Base-by-base conservation (phyloP, 2,888 invertebrate species). In the Tenthredo amoena region DNA sequence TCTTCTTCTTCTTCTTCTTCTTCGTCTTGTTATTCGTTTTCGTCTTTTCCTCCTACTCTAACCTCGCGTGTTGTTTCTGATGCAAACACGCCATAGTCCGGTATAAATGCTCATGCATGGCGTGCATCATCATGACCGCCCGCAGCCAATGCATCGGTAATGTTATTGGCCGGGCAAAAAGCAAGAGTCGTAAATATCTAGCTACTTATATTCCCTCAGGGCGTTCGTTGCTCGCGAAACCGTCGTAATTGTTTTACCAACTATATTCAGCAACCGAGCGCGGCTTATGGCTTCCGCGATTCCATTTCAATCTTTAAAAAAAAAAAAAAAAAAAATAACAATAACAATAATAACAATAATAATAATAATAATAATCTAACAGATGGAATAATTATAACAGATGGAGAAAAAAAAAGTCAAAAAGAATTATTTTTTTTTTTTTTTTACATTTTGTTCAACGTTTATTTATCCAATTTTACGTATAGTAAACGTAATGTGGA, bases 141-240 rank as follows among this genome's bases (percentile, higher is more conserved):
- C n/a, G 9, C 18, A 76, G 87, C 89, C 89, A 89, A 90, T 89
- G 90, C 89, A 89, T 90, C 88, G 88, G 86, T 91, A 91, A 92
- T 90, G 90, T 90, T 91, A 91, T 89, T 88, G 89, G 87, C 85
- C 86, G 83, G 85, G 85, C 68, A 85, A 86, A 86, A 88, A 88
- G 89, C 89, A 89, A 89, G 89, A 91, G 89, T 91, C 91, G 89
- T 90, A 90, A 91, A 92, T 89, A 90, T 87, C 88, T 81, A 84
- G 89, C 90, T 89, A 90, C 89, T 90, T 90, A 87, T 83, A 83
- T 47, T 71, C 83, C 31, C 43, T 50, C 47, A 26, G 12, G 31
- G n/a, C 15, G 37, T 47, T 15, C 15, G 47, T 47, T 12, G 47
- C 15, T 47, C 47, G 47, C 47, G 12, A 47, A 68, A 18, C 34